Base-by-base conservation (phyloP, 2,113 vertebrate genomes). In the Rhipidura dahli region DNA sequence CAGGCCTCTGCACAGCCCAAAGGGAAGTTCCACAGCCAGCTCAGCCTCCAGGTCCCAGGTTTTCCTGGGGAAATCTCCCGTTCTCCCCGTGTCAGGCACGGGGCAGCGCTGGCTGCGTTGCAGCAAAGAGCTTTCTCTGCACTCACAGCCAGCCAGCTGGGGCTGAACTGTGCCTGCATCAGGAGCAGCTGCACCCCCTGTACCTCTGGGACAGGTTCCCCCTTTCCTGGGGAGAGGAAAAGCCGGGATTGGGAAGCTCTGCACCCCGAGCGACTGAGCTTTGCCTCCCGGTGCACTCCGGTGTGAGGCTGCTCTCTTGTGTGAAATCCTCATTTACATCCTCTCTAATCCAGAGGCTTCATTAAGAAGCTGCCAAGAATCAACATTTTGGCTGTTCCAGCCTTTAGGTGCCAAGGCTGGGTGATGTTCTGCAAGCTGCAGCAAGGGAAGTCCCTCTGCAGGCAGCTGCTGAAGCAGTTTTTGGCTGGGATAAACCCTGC, bases 321-420 rank as follows among this genome's bases (percentile, higher is more conserved):
- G 50, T 17, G 42, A 37, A 4, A 22, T 31, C 84, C 50, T 57
- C 40, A 4, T 7, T 47, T 75, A 2, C 17, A 68, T 1, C 30
- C 17, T 22, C 71, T 35, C 85, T 49, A 20, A 54, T n/a, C 49
- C 81, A 84, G 50, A 68, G 65, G 44, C 44, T 68, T 79, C 88
- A 49, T 87, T 87, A 93, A 89, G 68, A 61, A 72, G 20, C 22
- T 89, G 64, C 80, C 91, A 92, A 76, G 79, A 81, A 87, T 81
- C 80, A 89, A 64, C 89, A 75, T 89, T 90, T 92, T 66, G 87
- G 42, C 72, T 49, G 70, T 45, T 91, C 20, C 87, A 87, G 80
- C 86, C 68, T 90, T 40, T 26, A 51, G 39, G 51, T 82, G 80
- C 73, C 93, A 91, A 87, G 83, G 47, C 61, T 72, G 81, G 87